Base-by-base conservation (phyloP, 2,888 invertebrate species). In the Mechanitis messenoides region DNA sequence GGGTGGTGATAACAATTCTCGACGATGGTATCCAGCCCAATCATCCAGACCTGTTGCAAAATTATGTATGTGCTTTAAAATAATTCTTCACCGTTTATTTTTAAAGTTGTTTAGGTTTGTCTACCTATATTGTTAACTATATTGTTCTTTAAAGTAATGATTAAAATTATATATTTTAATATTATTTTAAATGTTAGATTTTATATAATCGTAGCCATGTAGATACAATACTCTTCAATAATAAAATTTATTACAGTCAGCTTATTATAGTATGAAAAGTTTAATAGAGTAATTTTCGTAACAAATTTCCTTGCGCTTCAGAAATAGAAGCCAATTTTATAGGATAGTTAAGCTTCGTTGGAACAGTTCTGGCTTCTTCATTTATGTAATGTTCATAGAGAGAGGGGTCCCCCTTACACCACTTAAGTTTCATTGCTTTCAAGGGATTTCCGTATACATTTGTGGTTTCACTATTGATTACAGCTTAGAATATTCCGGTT, bases 21-120 rank as follows among this genome's bases (percentile, higher is more conserved):
- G 98, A 99, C 84, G 98, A 99, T 83, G 98, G 98, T 63, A 97
- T 98, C 72, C 98, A 98, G 87, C 95, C 95, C 63, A 96, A 97
- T 87, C 98, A 98, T 90, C 97, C 97, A 11, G 98, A 98, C 86
- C 91, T 98, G 71, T 93, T 94, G 59, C 94, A 95, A 76, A 98
- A 98, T 87, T 98, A 98, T 88, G 96, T 96, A 92, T 94, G 93
- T 80, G 73, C 9, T 42, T 42, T 3, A 42, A 9, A 42, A 42
- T 7, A 42, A 42, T 9, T 42, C 42, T 2, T 9, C 42, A 42
- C 9, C 7, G 11, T 42, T 42, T 42, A 42, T 42, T 42, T 9
- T 42, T 1, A 42, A 9, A 42, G 42, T 9, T 9, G 9, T 9
- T 42, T 42, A 7, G 1, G 1, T 9, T 42, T 42, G 1, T 9